phyloP scores from a whole-genome alignment of 2,797 vertebrate genomes.

The Sciurus vulgaris region DNA sequence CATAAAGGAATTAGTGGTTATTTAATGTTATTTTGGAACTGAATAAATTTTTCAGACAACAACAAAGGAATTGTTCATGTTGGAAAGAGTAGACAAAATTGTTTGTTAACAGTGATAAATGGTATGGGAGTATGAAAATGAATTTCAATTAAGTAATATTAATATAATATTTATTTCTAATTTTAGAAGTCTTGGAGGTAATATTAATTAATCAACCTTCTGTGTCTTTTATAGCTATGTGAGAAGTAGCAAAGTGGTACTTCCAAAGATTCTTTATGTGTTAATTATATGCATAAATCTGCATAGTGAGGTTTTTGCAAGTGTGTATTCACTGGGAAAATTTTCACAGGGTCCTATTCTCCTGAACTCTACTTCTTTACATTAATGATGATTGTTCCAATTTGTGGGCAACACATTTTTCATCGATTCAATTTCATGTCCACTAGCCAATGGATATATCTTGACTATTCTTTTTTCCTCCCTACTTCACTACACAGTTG shows the following conservation, averaged over 20 bases:
- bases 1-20: neutral
- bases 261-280: neutral
- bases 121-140: neutral
- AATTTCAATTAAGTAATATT: neutral
- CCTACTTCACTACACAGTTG: neutral
- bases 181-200: neutral
- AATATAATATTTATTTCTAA: conserved; percentile 36
- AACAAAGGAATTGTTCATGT: neutral
- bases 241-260: neutral
- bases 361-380: neutral
- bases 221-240: neutral
- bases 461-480: neutral
- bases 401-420: neutral
- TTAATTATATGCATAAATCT: neutral
- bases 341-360: neutral
- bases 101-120: neutral
- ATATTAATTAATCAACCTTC: neutral
- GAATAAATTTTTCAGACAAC: neutral
- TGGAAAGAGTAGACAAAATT: neutral
- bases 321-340: neutral
- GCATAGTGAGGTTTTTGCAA: neutral
- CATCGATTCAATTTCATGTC: conserved; percentile 18
- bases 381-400: neutral
- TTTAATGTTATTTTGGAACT: neutral
- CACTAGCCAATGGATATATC: neutral